Evolutionary conservation across 2,888 invertebrate genomes (phyloP), one percentile per base, ranked within the genome.

Genomic region (Drosophila mayaguana): DNA sequence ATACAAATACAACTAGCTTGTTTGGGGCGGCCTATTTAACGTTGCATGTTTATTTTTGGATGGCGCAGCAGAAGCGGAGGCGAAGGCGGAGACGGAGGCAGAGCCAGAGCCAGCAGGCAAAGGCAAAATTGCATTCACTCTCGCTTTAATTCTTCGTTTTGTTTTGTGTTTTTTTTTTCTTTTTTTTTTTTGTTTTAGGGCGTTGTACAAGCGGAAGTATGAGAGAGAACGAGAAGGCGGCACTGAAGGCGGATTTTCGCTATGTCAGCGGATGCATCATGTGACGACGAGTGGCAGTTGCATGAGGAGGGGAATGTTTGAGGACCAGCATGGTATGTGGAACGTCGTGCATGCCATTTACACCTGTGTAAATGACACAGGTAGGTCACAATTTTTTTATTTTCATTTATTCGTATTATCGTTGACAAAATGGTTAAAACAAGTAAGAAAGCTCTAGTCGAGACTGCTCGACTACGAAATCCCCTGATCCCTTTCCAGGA

Each of bases 31-130:
- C 84, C 84, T 84, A 84, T 88, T 84, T 90, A 78, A 75, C 87
- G 78, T 70, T 77, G 83, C 89, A 85, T 86, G 89, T 88, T 84
- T 84, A 90, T 90, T 88, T 84, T 88, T 80, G 88, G 86, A 64
- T 62, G 69, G 61, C 63, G 38, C 63, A 63, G 38, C 73, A 57
- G 55, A 55, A 51, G 38, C 63, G 8, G n/a, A 1, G n/a, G 57
- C 78, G 38, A 57, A 72, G 63, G 64, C 75, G 53, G 57, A 5
- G 5, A n/a, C 53, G 25, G 38, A 40, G 8, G 61, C 78, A 42
- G 60, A 72, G 64, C 66, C 75, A 53, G n/a, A 20, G 12, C 2
- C 16, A 25, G n/a, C 25, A 38, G 53, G 20, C 36, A 22, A 9
- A 22, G 40, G 63, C 50, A 62, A 66, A 78, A 74, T 70, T 81